Percentiles rank a stretch among this genome's conserved stretches.
Conservation (phyloP, 2,113 vertebrate genomes). For the Scartelaos histophorus region DNA sequence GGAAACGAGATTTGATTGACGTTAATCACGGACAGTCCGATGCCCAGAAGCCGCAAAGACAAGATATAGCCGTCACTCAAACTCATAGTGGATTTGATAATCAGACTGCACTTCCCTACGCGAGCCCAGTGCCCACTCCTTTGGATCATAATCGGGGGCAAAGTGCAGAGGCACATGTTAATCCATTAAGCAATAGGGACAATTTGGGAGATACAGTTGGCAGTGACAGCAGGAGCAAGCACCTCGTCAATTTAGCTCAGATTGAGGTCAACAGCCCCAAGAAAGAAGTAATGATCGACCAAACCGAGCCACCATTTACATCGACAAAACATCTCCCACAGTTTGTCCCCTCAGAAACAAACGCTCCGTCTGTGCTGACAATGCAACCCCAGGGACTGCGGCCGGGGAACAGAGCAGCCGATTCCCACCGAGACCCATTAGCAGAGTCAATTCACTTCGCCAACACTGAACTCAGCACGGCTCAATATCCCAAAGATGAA, state of each 20-base stretch:
- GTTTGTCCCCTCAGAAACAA: slow-evolving; percentile 54
- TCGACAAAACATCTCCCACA: slow-evolving; percentile 56
- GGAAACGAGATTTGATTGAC: slow-evolving; percentile 79
- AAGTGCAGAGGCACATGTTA: slow-evolving; percentile 32
- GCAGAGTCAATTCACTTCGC: slow-evolving; percentile 57
- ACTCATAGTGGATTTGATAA: slow-evolving; percentile 65
- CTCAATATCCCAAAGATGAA: slow-evolving; percentile 64
- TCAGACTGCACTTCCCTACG: slow-evolving; percentile 65
- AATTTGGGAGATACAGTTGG: slow-evolving; percentile 36
- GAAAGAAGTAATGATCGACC: slow-evolving; percentile 50
- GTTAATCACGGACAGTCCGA: slow-evolving; percentile 70
- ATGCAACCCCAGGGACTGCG: slow-evolving; percentile 58
- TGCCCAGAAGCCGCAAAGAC: slow-evolving; percentile 61
- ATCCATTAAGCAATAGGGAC: slow-evolving; percentile 45
- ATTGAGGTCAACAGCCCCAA: slow-evolving; percentile 61
- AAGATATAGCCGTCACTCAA: slow-evolving; percentile 65
- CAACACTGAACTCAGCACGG: slow-evolving; percentile 54
- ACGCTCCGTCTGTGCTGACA: slow-evolving; percentile 62
- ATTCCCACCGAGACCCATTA: slow-evolving; percentile 65
- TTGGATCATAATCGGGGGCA: slow-evolving; percentile 56
- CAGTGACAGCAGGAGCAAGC: slow-evolving; percentile 61
- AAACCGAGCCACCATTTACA: slow-evolving; percentile 57
- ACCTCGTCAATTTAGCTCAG: slow-evolving; percentile 52
- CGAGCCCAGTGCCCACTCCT: slow-evolving; percentile 54
- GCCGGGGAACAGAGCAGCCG: slow-evolving; percentile 46